Conservation (phyloP, 2,888 invertebrate species). For the Diarsia dahlii region DNA sequence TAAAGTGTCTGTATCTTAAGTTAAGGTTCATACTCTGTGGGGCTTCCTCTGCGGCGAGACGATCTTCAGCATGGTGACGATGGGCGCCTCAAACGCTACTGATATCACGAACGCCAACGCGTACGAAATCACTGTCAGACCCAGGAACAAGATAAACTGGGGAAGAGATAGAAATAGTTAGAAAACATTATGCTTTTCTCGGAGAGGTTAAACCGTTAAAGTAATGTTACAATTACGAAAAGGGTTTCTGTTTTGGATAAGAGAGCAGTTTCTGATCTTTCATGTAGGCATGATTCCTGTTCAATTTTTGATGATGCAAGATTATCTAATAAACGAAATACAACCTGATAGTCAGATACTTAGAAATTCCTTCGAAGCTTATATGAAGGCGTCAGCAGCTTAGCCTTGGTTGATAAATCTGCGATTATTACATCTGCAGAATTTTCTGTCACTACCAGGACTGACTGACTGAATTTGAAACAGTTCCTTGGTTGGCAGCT, state of each 20-base stretch:
- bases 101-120: conserved; percentile 94
- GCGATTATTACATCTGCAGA: not conserved
- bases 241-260: not conserved
- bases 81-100: conserved; percentile 95
- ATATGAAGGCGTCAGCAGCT: no score
- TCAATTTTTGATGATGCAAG: not conserved
- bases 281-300: no score
- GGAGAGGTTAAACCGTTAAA: no score
- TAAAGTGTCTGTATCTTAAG: conserved; percentile 55
- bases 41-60: conserved; percentile 90
- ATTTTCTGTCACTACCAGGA: not conserved
- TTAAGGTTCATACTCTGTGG: conserved; percentile 78
- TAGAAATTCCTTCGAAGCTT: not conserved
- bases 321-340: not conserved
- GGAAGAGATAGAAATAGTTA: conserved; percentile 58
- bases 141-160: conserved; percentile 95
- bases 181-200: not conserved
- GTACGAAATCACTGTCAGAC: conserved; percentile 95
- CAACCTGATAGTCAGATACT: not conserved
- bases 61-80: conserved; percentile 95
- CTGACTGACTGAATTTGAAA: not conserved
- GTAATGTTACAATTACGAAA: not conserved
- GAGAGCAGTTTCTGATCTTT: not conserved
- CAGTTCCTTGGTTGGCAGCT: not conserved
- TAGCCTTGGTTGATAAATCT: not conserved